A percentile compares a stretch with the other conserved stretches of the same genome.
Evolutionary conservation across 2,888 invertebrate genomes (phyloP).

Genomic region (Brachyopa scutellaris): DNA sequence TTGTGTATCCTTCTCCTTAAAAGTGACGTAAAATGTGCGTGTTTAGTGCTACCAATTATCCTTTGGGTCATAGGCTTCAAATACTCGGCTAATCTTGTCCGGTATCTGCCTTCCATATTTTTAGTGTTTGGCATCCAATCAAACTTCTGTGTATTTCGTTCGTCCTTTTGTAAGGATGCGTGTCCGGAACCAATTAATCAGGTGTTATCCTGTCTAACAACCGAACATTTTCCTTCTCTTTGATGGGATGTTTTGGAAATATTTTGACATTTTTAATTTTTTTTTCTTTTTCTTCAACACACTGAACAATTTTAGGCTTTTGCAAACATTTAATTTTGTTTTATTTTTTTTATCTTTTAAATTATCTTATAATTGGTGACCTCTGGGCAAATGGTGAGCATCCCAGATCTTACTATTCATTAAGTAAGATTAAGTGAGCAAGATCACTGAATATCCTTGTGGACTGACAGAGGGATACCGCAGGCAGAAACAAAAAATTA

Average conservation of each 20-base stretch:
- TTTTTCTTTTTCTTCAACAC: background rate
- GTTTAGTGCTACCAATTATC: conserved; percentile 61
- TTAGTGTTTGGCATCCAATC: conserved; percentile 47
- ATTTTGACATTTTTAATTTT: conserved; percentile 58
- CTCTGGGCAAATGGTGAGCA: background rate
- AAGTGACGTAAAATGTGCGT: conserved; percentile 50
- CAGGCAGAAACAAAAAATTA: too few species aligned
- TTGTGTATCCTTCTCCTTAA: background rate
- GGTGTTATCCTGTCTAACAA: conserved; percentile 70
- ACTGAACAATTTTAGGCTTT: conserved; percentile 11
- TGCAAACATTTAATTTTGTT: conserved; percentile 8
- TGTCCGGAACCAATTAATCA: conserved; percentile 70
- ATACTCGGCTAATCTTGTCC: conserved; percentile 51
- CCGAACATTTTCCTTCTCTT: conserved; percentile 38
- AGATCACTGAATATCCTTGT: conserved; percentile 63
- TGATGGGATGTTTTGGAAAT: conserved; percentile 51
- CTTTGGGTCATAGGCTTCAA: conserved; percentile 58
- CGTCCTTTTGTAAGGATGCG: conserved; percentile 37
- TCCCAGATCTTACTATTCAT: conserved; percentile 15
- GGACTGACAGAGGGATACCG: conserved; percentile 65
- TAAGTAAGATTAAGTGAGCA: conserved; percentile 55
- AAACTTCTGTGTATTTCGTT: conserved; percentile 60
- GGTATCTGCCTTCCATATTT: conserved; percentile 29
- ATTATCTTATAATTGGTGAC: conserved; percentile 35
- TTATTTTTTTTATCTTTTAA: background rate